A percentile compares a stretch with the other conserved stretches of the same genome.
These are phyloP conservation scores for Acanthiza pusilla DNA, from an alignment of 2,797 vertebrate genomes.

Conservation along the genomic window DNA sequence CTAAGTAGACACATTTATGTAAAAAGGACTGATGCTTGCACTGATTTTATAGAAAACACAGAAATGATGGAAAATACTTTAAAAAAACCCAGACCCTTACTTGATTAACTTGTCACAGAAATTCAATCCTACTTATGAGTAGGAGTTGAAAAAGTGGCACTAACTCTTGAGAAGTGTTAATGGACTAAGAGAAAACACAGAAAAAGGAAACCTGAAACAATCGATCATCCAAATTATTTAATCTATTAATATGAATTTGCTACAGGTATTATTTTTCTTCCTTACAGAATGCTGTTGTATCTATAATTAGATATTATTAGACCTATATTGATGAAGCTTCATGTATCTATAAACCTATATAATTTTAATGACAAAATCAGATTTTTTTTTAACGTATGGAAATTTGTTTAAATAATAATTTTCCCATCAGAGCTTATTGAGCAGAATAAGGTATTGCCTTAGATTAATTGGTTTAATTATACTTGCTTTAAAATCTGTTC, in stretches of 20 bases:
- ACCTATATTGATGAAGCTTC: not conserved
- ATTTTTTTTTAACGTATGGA: constrained; percentile 24
- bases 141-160: not conserved
- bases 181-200: not conserved
- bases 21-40: not conserved
- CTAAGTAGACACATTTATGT: not conserved
- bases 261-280: not conserved
- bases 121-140: not conserved
- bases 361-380: constrained; percentile 21
- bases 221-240: not conserved
- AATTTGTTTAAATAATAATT: constrained; percentile 40
- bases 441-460: constrained; percentile 42
- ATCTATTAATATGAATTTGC: not conserved
- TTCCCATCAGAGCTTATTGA: constrained; percentile 20
- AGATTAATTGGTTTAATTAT: constrained; percentile 65
- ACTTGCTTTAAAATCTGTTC: constrained; percentile 38
- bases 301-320: not conserved
- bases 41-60: not conserved
- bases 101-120: not conserved
- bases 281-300: not conserved
- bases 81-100: not conserved
- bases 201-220: not conserved
- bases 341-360: not conserved
- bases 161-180: not conserved
- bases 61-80: not conserved